phyloP scores from a whole-genome alignment of 2,888 invertebrate species.

The Morpho achilles region DNA sequence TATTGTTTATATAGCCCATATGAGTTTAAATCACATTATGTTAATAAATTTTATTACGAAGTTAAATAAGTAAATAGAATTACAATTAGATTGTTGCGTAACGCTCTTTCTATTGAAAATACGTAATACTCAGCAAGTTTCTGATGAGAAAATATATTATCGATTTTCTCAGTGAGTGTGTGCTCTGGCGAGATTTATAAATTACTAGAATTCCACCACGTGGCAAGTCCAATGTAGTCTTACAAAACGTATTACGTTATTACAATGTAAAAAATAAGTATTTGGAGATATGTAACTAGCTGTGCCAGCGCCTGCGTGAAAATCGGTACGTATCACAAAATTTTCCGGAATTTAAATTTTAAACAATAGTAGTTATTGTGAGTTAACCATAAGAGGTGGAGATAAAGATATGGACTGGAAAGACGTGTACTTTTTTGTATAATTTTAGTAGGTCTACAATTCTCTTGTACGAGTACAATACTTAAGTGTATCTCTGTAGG shows the following conservation, averaged over 20 bases:
- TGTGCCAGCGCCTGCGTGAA: no score
- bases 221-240: slow-evolving; percentile 22
- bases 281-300: slow-evolving; percentile 3
- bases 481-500: no score
- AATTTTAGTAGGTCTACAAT: no score
- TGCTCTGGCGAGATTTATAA: no score
- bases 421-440: no score
- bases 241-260: slow-evolving; percentile 14
- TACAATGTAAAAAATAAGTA: slow-evolving; percentile 13
- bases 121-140: neutral
- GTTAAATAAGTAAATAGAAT: slow-evolving; percentile 7
- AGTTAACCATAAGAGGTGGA: no score
- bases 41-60: slow-evolving; percentile 10
- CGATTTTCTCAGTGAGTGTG: neutral
- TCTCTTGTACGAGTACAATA: no score
- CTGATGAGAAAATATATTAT: neutral
- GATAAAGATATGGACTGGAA: no score
- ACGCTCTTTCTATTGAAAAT: neutral
- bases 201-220: slow-evolving; percentile 7
- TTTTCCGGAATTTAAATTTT: no score
- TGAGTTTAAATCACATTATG: slow-evolving; percentile 19
- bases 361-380: no score
- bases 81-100: slow-evolving; percentile 13
- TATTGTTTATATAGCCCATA: slow-evolving; percentile 20
- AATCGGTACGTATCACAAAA: no score